Percentiles rank a stretch among this genome's conserved stretches.
Evolutionary conservation across 2,113 vertebrate genomes (phyloP).

Genomic region (Perca schrenkii): DNA sequence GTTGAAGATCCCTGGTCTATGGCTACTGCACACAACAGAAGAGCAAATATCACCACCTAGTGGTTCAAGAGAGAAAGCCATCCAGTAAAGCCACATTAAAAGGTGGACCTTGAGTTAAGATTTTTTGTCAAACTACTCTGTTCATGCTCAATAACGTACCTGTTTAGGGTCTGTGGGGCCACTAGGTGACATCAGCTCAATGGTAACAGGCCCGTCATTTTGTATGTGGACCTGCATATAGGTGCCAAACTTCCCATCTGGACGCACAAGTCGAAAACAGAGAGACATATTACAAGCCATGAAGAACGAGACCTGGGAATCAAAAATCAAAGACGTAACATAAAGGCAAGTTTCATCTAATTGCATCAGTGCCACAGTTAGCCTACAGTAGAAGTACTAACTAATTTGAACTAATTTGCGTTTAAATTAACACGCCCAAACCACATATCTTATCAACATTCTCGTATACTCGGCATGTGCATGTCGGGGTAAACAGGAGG

Average conservation of each 20-base stretch:
- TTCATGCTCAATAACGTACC: conserved; percentile 77
- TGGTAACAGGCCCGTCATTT: conserved; percentile 96
- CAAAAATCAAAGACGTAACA: neutral
- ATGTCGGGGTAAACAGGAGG: no score
- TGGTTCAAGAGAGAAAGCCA: neutral
- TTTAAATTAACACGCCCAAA: no score
- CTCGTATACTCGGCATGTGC: no score
- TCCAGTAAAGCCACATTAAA: neutral
- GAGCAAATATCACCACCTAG: no score
- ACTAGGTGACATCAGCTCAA: conserved; percentile 90
- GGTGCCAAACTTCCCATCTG: conserved; percentile 95
- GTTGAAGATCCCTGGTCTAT: no score
- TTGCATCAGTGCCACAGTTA: neutral
- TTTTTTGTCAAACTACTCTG: neutral
- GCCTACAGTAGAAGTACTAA: neutral
- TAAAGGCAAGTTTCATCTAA: neutral
- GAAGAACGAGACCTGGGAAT: neutral
- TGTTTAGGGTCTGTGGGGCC: conserved; percentile 89
- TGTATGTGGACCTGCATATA: conserved; percentile 97
- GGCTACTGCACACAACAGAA: no score
- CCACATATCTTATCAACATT: no score
- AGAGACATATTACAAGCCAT: neutral
- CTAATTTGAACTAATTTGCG: no score
- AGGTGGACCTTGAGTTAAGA: neutral
- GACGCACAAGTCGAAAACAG: conserved; percentile 50